Percentiles rank a stretch among this genome's conserved stretches.
Evolutionary conservation across 2,797 vertebrate genomes (phyloP).

Genomic region (Brachymystax lenok): DNA sequence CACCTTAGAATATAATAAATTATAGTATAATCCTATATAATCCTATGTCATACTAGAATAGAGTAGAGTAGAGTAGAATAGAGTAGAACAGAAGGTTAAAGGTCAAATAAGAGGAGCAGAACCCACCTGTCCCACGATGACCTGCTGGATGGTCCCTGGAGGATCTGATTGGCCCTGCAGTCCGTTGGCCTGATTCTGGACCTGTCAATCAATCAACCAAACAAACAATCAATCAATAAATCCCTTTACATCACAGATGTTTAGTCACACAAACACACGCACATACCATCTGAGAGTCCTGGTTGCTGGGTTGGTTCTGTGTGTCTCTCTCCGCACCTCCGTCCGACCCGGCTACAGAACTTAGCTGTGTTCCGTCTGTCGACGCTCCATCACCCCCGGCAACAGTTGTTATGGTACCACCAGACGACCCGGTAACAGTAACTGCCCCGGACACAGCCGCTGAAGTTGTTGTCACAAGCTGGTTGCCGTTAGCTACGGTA

Average conservation of each 20-base stretch:
- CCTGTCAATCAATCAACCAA: background rate
- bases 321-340: conserved; percentile 74
- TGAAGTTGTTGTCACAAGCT: conserved; percentile 74
- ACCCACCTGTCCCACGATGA: conserved; percentile 88
- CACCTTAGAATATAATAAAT: background rate
- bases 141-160: conserved; percentile 89
- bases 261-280: too few relatives aligned
- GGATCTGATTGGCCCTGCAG: conserved; percentile 72
- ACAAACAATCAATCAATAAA: too few relatives aligned
- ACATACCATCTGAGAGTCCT: conserved; percentile 55
- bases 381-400: conserved; percentile 79
- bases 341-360: conserved; percentile 67
- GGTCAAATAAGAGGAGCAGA: background rate
- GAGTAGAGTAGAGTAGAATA: too few relatives aligned
- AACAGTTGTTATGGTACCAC: conserved; percentile 69
- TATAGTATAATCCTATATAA: background rate
- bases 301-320: conserved; percentile 67
- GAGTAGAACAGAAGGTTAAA: background rate
- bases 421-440: conserved; percentile 78
- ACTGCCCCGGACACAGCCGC: conserved; percentile 79
- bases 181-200: conserved; percentile 86
- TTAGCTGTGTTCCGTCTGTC: conserved; percentile 82
- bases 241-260: too few relatives aligned
- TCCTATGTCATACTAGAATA: background rate
- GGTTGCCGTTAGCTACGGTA: conserved; percentile 91